Evolutionary conservation across 2,888 invertebrate species (phyloP), one percentile per base, ranked within the genome.

Genomic region (Criorhina ranunculi): DNA sequence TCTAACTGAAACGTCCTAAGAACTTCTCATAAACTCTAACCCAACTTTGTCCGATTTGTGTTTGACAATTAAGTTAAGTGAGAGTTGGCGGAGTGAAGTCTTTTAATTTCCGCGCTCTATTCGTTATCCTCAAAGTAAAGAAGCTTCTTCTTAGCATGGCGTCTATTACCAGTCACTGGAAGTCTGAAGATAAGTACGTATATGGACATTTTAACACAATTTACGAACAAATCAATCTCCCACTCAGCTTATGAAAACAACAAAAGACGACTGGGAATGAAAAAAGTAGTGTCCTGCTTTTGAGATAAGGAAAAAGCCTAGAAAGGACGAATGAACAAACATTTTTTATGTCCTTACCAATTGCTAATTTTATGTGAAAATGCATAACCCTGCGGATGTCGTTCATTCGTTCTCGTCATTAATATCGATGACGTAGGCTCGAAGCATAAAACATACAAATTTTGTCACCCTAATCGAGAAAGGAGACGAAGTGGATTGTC

Each of bases 331-430:
- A 62, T 17, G n/a, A n/a, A n/a, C n/a, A n/a, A n/a, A 12, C 9
- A 19, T n/a, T 64, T 40, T 42, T 31, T 67, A 67, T 51, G 53
- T 2, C 2, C 53, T 17, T 17, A 19, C 29, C 40, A 31, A 66
- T 66, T 29, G 66, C 51, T 66, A 37, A 51, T 66, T 67, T 67
- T 40, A 53, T 29, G 31, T n/a, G 53, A 29, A 15, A 33, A 33
- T 67, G 51, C 37, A 51, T 53, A 15, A 24, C 29, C n/a, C 64
- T 29, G 66, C 12, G 6, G 51, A n/a, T n/a, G 24, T 49, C 24
- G 49, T 37, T 15, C n/a, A n/a, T n/a, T n/a, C n/a, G n/a, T n/a
- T n/a, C n/a, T n/a, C n/a, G n/a, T n/a, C n/a, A n/a, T n/a, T n/a
- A n/a, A n/a, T n/a, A n/a, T n/a, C n/a, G n/a, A n/a, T n/a, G n/a